Percentiles rank a stretch among this genome's conserved stretches.
Conservation (phyloP, 2,888 invertebrate genomes). For the Protodeltote pygarga region DNA sequence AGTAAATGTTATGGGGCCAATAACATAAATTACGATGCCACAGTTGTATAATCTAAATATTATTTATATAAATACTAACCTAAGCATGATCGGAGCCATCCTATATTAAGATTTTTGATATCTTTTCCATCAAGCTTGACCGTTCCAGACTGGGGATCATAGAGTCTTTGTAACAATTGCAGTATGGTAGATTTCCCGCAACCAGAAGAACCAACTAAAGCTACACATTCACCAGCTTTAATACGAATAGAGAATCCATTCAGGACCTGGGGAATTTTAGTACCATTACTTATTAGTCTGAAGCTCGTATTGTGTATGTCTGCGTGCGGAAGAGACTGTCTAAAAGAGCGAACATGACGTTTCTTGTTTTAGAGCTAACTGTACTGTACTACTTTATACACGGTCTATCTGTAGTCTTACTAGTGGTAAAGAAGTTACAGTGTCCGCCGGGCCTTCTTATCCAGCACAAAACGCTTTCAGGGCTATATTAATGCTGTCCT, state of each 20-base stretch:
- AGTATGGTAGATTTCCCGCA: slow-evolving; percentile 94
- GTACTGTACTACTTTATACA: too few relatives aligned
- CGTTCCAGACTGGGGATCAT: slow-evolving; percentile 88
- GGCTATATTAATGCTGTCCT: too few relatives aligned
- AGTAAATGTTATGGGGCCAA: too few relatives aligned
- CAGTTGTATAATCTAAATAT: not conserved
- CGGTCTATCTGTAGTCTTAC: too few relatives aligned
- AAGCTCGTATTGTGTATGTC: slow-evolving; percentile 1
- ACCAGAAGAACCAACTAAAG: slow-evolving; percentile 91
- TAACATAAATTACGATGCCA: too few relatives aligned
- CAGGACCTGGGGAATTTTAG: slow-evolving; percentile 81
- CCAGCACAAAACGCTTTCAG: too few relatives aligned
- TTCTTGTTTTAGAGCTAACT: too few relatives aligned
- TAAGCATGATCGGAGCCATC: slow-evolving; percentile 92
- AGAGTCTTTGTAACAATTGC: slow-evolving; percentile 91
- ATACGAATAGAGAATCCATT: slow-evolving; percentile 89
- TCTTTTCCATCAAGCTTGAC: slow-evolving; percentile 90
- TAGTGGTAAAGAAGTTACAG: too few relatives aligned
- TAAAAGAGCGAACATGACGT: too few relatives aligned
- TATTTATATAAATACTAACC: slow-evolving; percentile 68
- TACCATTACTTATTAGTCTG: slow-evolving; percentile 1
- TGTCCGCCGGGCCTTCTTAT: too few relatives aligned
- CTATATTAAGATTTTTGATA: slow-evolving; percentile 89
- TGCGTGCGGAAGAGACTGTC: too few relatives aligned
- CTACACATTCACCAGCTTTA: slow-evolving; percentile 90